Evolutionary conservation across 2,888 invertebrate species (phyloP), one percentile per base, ranked within the genome.

Genomic region (Lasius fuliginosus): DNA sequence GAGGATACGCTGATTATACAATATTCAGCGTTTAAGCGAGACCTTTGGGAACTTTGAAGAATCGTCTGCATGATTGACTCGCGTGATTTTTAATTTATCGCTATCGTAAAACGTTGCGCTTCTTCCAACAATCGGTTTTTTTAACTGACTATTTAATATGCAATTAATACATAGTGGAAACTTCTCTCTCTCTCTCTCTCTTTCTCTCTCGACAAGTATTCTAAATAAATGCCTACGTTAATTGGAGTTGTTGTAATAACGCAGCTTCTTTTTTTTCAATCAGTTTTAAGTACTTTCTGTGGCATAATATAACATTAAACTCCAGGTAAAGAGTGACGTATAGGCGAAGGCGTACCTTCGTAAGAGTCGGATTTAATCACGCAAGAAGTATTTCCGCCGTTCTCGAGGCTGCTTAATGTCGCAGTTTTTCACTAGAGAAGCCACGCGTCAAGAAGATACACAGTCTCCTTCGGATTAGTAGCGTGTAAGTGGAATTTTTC

Each of bases 141-240:
- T 53, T n/a, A 67, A 53, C 27, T 76, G 76, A 27, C 46, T 77
- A 69, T 77, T 42, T 40, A 68, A 30, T 79, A 69, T 15, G 42
- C 42, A 42, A 69, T 79, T 69, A 58, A 58, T 69, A 79, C 69
- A 33, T 58, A 79, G 69, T 27, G 58, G 8, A 60, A 60, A 71
- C 23, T 69, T 53, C 15, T 68, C 18, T 67, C 69, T 23, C 18
- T 67, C 69, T 23, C 23, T 23, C 23, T 23, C 23, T 23, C 0
- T 23, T 69, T 53, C 15, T 68, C 18, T 67, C 69, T 23, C 69
- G 58, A 71, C 46, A 33, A 46, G 58, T 71, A 46, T 71, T 60
- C 58, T 71, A 79, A 79, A 79, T 60, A 79, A 79, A 71, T 23
- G 18, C 18, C 71, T 46, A 71, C 12, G 60, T 71, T 71, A 58